Evolutionary conservation across 23 tunicate genomes (phyloP).

Genomic region (Corella eumyota): DNA sequence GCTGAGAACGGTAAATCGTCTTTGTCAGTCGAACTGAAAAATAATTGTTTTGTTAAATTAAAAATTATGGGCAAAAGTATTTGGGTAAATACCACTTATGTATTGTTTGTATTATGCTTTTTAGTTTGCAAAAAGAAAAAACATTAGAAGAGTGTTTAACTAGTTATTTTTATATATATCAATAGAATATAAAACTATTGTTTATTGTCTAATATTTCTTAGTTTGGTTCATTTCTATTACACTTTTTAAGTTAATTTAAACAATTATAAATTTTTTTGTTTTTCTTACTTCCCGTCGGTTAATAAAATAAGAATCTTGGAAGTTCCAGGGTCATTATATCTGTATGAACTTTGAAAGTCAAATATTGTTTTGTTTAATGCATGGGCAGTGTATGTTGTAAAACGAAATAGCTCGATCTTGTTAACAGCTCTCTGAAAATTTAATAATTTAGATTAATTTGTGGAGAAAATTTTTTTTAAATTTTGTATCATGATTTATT

Average conservation of each 20-base stretch:
- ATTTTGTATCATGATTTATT: no score
- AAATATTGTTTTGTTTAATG: conserved; percentile 55
- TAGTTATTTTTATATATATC: no score
- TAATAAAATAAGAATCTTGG: conserved; percentile 50
- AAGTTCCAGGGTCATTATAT: conserved; percentile 3
- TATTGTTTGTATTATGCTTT: no score
- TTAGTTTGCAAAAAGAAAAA: no score
- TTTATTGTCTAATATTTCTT: no score
- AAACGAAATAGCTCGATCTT: conserved; percentile 15
- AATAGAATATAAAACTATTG: no score
- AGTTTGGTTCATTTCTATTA: no score
- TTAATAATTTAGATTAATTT: background rate
- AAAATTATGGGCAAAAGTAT: background rate
- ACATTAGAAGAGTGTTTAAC: no score
- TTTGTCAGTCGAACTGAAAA: conserved; percentile 21
- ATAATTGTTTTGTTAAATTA: background rate
- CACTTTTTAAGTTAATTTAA: no score
- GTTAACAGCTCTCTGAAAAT: conserved; percentile 25
- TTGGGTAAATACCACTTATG: no score
- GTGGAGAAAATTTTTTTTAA: no score
- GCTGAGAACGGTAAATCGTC: conserved; percentile 14
- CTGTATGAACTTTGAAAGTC: conserved; percentile 53
- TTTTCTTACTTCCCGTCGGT: conserved; percentile 69
- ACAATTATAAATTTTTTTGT: no score
- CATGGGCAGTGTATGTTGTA: conserved; percentile 70